Conservation (phyloP, 2,888 invertebrate species). For the Furcula furcula region DNA sequence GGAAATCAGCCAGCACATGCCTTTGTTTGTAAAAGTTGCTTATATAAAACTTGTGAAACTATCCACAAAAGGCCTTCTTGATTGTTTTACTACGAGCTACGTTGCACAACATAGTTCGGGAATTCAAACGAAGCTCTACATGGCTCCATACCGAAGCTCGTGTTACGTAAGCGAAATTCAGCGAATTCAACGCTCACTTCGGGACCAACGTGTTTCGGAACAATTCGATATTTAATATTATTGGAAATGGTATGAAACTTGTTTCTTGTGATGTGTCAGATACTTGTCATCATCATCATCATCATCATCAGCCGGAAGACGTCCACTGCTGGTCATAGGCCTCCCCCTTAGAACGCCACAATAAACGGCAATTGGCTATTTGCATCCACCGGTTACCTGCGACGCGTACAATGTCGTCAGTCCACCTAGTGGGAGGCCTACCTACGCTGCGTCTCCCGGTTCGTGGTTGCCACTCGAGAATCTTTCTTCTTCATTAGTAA, state of each 20-base stretch:
- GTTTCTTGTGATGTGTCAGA: neutral
- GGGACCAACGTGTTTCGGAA: constrained; percentile 1
- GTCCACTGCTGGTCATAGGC: too few species aligned
- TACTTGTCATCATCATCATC: too few species aligned
- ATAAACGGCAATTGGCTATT: too few species aligned
- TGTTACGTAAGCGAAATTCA: constrained; percentile 6
- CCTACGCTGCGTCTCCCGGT: too few species aligned
- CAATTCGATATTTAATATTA: neutral
- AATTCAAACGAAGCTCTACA: neutral
- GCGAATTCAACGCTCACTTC: constrained; percentile 3
- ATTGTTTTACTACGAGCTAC: neutral
- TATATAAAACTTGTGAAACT: neutral
- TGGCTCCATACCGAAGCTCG: constrained; percentile 2
- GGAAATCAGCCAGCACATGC: neutral
- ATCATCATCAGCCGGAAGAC: too few species aligned
- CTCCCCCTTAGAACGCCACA: too few species aligned
- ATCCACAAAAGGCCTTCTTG: neutral
- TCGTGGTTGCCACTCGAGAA: too few species aligned
- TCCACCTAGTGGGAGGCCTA: too few species aligned
- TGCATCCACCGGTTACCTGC: too few species aligned
- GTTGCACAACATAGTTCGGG: neutral
- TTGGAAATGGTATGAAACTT: neutral
- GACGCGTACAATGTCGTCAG: too few species aligned
- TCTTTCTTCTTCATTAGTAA: too few species aligned
- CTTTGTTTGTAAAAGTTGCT: neutral